Evolutionary conservation across 2,113 vertebrate genomes (phyloP).

Genomic region (Eulemur rufifrons): DNA sequence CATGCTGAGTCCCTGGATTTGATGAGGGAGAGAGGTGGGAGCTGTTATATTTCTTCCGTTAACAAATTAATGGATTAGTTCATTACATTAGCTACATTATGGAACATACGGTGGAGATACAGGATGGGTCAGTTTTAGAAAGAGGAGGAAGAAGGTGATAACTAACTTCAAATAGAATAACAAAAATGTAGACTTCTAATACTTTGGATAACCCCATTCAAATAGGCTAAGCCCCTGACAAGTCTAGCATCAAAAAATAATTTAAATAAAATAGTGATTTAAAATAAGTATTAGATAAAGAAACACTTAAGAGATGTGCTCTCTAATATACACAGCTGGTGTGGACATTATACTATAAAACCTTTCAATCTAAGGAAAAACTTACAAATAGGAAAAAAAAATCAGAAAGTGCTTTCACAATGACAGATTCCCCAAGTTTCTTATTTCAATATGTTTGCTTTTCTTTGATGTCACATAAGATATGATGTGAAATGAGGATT

Average conservation of each 20-base stretch:
- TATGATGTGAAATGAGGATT: not conserved
- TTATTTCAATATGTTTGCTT: not conserved
- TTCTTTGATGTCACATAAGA: not conserved
- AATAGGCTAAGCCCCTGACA: not conserved
- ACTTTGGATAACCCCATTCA: not conserved
- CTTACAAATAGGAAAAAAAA: not conserved
- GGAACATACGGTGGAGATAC: not conserved
- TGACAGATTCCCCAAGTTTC: not conserved
- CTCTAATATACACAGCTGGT: not conserved
- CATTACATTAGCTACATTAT: not conserved
- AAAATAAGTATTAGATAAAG: not conserved
- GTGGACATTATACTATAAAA: not conserved
- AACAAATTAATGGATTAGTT: not conserved
- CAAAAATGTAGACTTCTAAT: not conserved
- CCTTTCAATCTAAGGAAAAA: not conserved
- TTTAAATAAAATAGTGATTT: not conserved
- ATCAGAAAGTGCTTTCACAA: not conserved
- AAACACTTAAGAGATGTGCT: not conserved
- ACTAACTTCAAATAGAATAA: not conserved
- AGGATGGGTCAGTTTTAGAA: not conserved
- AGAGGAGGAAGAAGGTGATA: not conserved
- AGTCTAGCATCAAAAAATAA: constrained; percentile 12
- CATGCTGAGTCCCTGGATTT: not conserved
- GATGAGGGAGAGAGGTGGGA: not conserved
- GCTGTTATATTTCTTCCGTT: not conserved